Percentiles rank a stretch among this genome's conserved stretches.
Conservation (phyloP, 2,797 vertebrate species). For the Scyliorhinus canicula region DNA sequence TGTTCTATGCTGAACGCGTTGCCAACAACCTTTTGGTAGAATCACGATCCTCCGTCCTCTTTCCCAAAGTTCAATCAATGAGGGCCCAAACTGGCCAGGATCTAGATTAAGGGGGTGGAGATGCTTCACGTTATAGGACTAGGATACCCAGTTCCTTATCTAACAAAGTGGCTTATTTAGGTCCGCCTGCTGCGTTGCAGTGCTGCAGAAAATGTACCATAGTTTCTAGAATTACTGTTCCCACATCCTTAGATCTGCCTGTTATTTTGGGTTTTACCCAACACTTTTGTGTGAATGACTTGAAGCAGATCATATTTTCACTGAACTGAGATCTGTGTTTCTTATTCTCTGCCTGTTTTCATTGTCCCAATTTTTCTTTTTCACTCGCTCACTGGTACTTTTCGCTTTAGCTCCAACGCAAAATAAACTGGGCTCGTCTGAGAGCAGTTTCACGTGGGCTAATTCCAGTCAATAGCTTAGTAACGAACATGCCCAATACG, state of each 20-base stretch:
- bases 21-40: background rate
- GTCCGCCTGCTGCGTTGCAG: background rate
- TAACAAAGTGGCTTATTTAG: background rate
- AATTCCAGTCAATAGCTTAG: too few relatives aligned
- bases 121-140: background rate
- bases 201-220: background rate
- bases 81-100: background rate
- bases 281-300: background rate
- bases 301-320: background rate
- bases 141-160: background rate
- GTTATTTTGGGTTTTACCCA: background rate
- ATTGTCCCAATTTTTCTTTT: background rate
- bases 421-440: background rate
- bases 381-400: background rate
- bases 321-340: background rate
- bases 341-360: background rate
- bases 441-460: background rate
- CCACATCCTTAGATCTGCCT: background rate
- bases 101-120: background rate
- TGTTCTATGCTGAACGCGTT: background rate
- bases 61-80: background rate
- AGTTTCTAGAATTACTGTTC: background rate
- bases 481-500: background rate
- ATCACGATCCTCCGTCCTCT: background rate
- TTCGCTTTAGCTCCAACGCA: background rate